Conservation (phyloP, 1,140 invertebrate genomes). For the Drosophila willistoni region DNA sequence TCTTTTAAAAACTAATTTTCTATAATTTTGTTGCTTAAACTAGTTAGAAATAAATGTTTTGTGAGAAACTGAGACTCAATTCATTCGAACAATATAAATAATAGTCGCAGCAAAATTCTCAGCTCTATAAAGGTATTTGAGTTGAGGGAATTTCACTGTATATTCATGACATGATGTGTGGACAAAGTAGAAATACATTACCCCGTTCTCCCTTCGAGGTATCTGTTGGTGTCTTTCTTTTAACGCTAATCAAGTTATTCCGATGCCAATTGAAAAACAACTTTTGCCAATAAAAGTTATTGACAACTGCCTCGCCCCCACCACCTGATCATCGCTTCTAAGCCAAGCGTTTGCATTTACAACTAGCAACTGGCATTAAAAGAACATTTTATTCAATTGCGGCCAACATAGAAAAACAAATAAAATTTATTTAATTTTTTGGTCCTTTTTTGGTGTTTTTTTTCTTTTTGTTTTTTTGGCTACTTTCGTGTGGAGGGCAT, state of each 20-base stretch:
- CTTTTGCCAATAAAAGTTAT: conserved; percentile 25
- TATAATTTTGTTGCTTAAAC: no score
- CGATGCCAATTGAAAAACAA: neutral
- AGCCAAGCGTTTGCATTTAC: neutral
- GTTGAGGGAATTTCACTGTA: no score
- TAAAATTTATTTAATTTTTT: conserved; percentile 72
- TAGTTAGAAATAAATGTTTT: no score
- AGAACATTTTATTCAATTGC: conserved; percentile 81
- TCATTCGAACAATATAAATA: no score
- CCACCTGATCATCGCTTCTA: neutral
- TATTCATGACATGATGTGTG: no score
- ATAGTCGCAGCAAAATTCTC: no score
- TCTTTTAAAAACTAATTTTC: no score
- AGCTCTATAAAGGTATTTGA: neutral
- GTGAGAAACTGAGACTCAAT: neutral
- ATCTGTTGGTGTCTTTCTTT: neutral
- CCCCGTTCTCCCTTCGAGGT: no score
- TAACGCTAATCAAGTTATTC: conserved; percentile 29
- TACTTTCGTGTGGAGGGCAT: conserved; percentile 62
- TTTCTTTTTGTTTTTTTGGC: conserved; percentile 40
- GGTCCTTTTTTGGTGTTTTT: conserved; percentile 12
- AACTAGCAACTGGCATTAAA: conserved; percentile 46
- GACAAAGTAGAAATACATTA: no score
- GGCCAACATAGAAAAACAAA: conserved; percentile 67
- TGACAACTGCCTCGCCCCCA: neutral